A percentile compares a stretch with the other conserved stretches of the same genome.
These are phyloP conservation scores for Thalpophila matura DNA, from an alignment of 2,888 invertebrate species.

Conservation along the genomic window DNA sequence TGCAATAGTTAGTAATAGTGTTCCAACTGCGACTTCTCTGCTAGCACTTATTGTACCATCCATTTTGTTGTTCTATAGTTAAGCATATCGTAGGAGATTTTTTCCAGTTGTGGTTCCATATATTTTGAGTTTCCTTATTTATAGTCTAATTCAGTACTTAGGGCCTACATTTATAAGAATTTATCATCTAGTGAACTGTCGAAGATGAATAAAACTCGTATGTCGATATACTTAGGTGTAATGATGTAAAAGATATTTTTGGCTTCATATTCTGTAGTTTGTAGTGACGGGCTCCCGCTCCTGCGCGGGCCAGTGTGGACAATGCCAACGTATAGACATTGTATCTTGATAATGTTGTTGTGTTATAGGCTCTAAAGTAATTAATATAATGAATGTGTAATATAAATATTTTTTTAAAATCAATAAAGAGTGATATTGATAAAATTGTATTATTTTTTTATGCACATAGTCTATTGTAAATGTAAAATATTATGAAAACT, in stretches of 20 bases:
- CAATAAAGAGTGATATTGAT: conserved; percentile 90
- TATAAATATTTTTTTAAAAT: conserved; percentile 90
- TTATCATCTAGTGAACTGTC: conserved; percentile 72
- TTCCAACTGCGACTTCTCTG: conserved; percentile 57
- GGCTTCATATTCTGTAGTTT: conserved; percentile 80
- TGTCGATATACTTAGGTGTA: conserved; percentile 76
- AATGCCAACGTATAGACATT: conserved; percentile 74
- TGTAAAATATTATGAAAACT: too few relatives aligned
- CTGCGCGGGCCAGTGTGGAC: conserved; percentile 57
- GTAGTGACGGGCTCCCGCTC: conserved; percentile 64
- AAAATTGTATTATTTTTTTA: conserved; percentile 64
- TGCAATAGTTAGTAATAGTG: conserved; percentile 66
- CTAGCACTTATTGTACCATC: conserved; percentile 67
- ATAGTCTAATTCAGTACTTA: conserved; percentile 82
- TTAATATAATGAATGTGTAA: conserved; percentile 87
- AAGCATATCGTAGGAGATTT: conserved; percentile 72
- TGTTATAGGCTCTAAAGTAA: conserved; percentile 85
- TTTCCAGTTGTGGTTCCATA: conserved; percentile 71
- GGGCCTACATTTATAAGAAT: conserved; percentile 81
- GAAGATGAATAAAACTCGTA: conserved; percentile 77
- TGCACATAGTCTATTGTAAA: not conserved
- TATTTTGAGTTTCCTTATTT: conserved; percentile 74
- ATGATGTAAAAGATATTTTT: conserved; percentile 83
- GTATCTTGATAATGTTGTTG: conserved; percentile 83
- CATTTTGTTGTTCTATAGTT: conserved; percentile 74